Conservation (phyloP, 2,113 vertebrate species). For the Alligator mississippiensis region DNA sequence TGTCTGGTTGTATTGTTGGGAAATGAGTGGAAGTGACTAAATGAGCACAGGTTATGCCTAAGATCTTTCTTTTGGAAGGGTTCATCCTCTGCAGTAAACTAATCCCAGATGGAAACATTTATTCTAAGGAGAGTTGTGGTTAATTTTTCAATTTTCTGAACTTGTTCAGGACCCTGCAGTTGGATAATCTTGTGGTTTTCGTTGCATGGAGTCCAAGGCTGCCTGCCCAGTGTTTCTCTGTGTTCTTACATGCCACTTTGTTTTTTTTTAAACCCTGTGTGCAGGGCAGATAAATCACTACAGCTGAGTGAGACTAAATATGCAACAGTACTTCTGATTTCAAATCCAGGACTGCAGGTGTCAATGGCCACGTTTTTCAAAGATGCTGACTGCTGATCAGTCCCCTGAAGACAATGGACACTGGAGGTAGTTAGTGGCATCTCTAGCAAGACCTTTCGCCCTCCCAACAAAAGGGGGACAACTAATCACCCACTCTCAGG, state of each 20-base stretch:
- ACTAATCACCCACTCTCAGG: no score
- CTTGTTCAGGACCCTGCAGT: neutral
- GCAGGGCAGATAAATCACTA: neutral
- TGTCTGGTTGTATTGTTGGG: neutral
- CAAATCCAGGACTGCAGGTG: accelerated
- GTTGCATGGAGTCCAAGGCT: neutral
- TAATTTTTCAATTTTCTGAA: neutral
- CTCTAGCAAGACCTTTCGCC: neutral
- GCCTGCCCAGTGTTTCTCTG: neutral
- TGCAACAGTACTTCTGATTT: neutral
- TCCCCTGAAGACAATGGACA: neutral
- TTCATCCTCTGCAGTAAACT: neutral
- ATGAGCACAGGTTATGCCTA: neutral
- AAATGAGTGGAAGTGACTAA: neutral
- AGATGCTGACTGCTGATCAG: neutral
- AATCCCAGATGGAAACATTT: neutral
- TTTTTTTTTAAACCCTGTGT: neutral
- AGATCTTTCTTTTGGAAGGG: neutral
- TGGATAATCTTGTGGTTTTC: neutral
- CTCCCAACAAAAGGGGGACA: neutral
- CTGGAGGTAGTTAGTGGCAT: neutral
- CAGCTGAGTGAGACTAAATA: neutral
- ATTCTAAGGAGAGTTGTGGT: neutral
- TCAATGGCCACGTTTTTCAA: neutral
- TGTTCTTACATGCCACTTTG: neutral